A percentile compares a stretch with the other conserved stretches of the same genome.
Conservation (phyloP, 2,113 vertebrate genomes). For the Anguilla japonica region DNA sequence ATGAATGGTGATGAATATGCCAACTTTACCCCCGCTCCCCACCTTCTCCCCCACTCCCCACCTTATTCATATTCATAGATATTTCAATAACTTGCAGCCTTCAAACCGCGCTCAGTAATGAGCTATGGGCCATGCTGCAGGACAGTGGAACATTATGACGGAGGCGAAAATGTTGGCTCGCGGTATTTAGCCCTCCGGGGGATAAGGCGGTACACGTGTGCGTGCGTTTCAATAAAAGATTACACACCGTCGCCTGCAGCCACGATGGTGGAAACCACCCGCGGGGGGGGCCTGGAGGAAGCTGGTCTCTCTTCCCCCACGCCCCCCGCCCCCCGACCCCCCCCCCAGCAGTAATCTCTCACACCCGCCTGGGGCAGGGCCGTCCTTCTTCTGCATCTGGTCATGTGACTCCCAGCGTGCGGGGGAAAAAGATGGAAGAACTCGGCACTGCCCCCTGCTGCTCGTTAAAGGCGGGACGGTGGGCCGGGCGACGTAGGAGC, state of each 20-base stretch:
- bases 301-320: neutral
- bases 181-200: neutral
- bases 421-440: neutral
- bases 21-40: neutral
- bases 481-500: neutral
- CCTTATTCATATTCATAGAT: neutral
- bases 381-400: neutral
- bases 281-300: neutral
- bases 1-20: neutral
- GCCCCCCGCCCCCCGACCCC: neutral
- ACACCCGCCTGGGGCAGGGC: neutral
- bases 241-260: neutral
- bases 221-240: neutral
- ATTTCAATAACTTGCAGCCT: neutral
- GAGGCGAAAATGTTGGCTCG: neutral
- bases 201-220: neutral
- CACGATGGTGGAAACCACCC: neutral
- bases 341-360: neutral
- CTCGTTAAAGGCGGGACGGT: neutral
- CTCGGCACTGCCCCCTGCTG: constrained; percentile 15
- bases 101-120: neutral
- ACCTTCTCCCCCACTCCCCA: no score
- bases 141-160: neutral
- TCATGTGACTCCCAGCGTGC: constrained; percentile 11
- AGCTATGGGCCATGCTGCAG: neutral